Conservation (phyloP, 2,113 vertebrate species). For the Elephas maximus region DNA sequence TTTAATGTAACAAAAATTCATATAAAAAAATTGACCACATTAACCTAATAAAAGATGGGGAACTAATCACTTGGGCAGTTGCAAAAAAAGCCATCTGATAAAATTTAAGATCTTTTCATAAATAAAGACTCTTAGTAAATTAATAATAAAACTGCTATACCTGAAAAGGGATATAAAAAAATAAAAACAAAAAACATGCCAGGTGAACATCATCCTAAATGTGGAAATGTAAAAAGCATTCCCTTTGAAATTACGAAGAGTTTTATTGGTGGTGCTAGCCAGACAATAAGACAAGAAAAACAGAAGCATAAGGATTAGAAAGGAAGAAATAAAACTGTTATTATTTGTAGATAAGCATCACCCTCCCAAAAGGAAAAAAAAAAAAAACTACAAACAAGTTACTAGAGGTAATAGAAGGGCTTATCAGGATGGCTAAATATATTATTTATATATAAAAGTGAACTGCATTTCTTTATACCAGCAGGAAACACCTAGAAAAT, state of each 20-base stretch:
- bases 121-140: slow-evolving; percentile 35
- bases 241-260: not conserved
- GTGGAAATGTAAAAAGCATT: not conserved
- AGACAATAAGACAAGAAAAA: not conserved
- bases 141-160: not conserved
- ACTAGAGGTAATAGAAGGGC: not conserved
- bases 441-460: not conserved
- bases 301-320: not conserved
- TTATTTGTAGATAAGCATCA: not conserved
- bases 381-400: not conserved
- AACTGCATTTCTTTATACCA: not conserved
- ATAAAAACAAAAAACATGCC: not conserved
- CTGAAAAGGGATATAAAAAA: not conserved
- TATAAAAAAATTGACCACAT: not conserved
- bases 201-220: not conserved
- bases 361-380: not conserved
- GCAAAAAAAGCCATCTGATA: not conserved
- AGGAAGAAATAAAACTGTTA: not conserved
- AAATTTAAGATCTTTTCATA: not conserved
- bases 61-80: not conserved
- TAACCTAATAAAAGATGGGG: not conserved
- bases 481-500: not conserved
- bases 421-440: not conserved
- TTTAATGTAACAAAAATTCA: slow-evolving; percentile 6
- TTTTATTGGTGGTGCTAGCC: not conserved